phyloP scores from a whole-genome alignment of 2,888 invertebrate genomes.

The Aromia moschata region DNA sequence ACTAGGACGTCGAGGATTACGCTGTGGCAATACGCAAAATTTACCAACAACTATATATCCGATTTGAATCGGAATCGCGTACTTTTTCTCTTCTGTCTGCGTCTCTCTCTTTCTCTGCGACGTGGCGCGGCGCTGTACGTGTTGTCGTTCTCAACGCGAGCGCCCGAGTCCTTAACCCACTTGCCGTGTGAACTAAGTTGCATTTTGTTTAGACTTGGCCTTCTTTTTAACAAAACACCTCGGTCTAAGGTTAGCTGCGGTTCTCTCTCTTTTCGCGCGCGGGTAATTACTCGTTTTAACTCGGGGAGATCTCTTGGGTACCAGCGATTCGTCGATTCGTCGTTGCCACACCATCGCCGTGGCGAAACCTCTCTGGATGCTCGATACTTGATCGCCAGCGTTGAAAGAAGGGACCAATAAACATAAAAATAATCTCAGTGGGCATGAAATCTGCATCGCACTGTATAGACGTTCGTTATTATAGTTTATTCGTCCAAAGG shows the following conservation, averaged over 20 bases:
- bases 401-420: too few relatives aligned
- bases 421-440: too few relatives aligned
- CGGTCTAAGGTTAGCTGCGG: constrained; percentile 45
- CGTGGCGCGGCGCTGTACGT: constrained; percentile 47
- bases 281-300: background rate
- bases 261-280: constrained; percentile 23
- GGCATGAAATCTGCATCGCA: too few relatives aligned
- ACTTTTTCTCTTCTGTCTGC: constrained; percentile 41
- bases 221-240: constrained; percentile 54
- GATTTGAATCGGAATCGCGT: constrained; percentile 41
- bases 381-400: too few relatives aligned
- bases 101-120: constrained; percentile 48
- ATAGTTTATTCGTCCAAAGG: too few relatives aligned
- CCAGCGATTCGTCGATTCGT: too few relatives aligned
- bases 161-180: constrained; percentile 61
- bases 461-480: too few relatives aligned
- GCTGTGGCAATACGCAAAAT: constrained; percentile 50
- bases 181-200: constrained; percentile 60
- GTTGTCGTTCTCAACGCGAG: constrained; percentile 55
- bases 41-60: constrained; percentile 47
- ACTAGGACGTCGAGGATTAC: constrained; percentile 49
- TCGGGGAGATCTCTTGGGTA: background rate
- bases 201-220: constrained; percentile 61
- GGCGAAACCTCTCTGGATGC: too few relatives aligned
- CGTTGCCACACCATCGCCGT: too few relatives aligned